These are phyloP conservation scores for Phyllostomus discolor DNA, from an alignment of 2,113 vertebrate genomes.

Conservation along the genomic window DNA sequence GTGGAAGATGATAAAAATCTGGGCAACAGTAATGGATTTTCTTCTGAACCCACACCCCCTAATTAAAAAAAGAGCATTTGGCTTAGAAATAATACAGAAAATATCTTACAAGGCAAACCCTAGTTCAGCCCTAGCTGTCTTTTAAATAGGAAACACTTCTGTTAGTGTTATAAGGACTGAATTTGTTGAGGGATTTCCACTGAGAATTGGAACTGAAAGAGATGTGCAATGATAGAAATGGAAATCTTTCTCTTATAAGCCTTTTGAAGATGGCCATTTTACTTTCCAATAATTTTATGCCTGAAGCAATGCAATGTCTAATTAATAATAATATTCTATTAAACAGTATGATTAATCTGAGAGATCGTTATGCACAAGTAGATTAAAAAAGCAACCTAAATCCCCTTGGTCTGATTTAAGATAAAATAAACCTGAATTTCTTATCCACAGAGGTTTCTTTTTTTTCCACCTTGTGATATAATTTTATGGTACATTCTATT, in stretches of 20 bases:
- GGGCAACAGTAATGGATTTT: neutral
- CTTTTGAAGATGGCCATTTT: slow-evolving; percentile 51
- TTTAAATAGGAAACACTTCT: slow-evolving; percentile 40
- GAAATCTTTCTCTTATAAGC: slow-evolving; percentile 20
- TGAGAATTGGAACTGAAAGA: slow-evolving; percentile 40
- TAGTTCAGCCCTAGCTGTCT: slow-evolving; percentile 4
- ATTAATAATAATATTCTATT: slow-evolving; percentile 70
- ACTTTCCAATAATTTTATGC: slow-evolving; percentile 65
- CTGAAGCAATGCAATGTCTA: slow-evolving; percentile 66
- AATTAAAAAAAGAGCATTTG: slow-evolving; percentile 17
- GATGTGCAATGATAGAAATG: slow-evolving; percentile 28
- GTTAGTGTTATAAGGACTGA: slow-evolving; percentile 30
- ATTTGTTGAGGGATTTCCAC: slow-evolving; percentile 44
- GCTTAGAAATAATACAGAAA: slow-evolving; percentile 31
- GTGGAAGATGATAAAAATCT: slow-evolving; percentile 13
- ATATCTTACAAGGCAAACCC: neutral
- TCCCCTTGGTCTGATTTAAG: slow-evolving; percentile 61
- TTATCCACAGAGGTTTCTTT: slow-evolving; percentile 1
- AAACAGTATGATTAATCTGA: slow-evolving; percentile 62
- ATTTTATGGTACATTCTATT: slow-evolving; percentile 14
- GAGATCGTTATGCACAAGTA: slow-evolving; percentile 65
- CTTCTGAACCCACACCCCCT: neutral
- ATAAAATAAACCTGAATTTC: slow-evolving; percentile 68
- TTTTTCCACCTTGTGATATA: slow-evolving; percentile 35
- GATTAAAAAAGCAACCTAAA: slow-evolving; percentile 72